These are phyloP conservation scores for Gorsachius goisagi DNA, from an alignment of 2,113 vertebrate species.

Conservation along the genomic window DNA sequence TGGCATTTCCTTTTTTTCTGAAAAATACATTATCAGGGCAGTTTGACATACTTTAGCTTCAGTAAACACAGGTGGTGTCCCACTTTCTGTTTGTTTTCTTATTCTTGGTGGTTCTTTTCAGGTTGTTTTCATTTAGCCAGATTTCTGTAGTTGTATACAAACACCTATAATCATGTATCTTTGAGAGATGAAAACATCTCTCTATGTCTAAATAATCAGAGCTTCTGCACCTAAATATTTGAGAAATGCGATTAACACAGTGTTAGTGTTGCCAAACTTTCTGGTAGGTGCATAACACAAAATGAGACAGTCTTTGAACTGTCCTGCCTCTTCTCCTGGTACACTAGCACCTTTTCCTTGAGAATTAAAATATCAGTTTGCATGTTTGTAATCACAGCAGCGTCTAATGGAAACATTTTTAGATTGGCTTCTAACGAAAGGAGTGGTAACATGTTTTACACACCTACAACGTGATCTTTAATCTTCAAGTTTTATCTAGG, in stretches of 20 bases:
- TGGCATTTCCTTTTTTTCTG: background rate
- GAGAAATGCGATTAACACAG: background rate
- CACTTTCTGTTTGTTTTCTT: background rate
- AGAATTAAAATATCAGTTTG: background rate
- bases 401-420: background rate
- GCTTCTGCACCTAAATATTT: background rate
- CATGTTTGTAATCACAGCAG: background rate
- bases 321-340: background rate
- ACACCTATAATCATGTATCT: background rate
- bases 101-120: background rate
- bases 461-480: slow-evolving; percentile 4
- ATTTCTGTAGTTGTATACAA: background rate
- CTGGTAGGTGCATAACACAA: background rate
- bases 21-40: background rate
- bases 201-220: background rate
- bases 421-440: background rate
- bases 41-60: background rate
- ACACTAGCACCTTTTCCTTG: background rate
- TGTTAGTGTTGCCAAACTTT: background rate
- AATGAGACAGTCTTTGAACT: background rate
- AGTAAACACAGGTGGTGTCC: slow-evolving; percentile 6
- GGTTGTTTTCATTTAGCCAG: background rate
- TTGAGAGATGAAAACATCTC: background rate
- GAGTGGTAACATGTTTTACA: background rate
- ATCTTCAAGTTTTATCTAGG: slow-evolving; percentile 26